Percentiles rank a stretch among this genome's conserved stretches.
These are phyloP conservation scores for Lasioglossum figueresi DNA, from an alignment of 2,888 invertebrate species.

Conservation along the genomic window DNA sequence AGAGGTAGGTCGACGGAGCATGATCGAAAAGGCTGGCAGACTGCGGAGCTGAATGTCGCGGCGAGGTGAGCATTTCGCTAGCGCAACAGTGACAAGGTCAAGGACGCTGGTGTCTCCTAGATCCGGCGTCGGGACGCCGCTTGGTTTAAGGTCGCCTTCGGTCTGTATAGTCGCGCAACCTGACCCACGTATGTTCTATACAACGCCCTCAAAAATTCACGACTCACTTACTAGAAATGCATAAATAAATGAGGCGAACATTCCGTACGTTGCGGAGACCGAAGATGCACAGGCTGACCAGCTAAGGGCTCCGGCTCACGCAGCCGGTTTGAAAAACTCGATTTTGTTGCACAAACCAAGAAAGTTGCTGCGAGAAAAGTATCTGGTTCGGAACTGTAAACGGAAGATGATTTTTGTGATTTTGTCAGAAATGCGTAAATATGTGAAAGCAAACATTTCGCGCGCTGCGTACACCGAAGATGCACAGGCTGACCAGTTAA, in stretches of 20 bases:
- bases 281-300: not conserved
- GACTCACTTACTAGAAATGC: not conserved
- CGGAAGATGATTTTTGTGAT: too few species aligned
- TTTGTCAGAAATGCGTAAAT: slow-evolving; percentile 12
- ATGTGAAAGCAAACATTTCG: not conserved
- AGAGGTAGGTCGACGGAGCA: slow-evolving; percentile 20
- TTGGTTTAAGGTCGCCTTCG: slow-evolving; percentile 62
- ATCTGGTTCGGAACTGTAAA: not conserved
- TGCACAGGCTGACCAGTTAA: not conserved
- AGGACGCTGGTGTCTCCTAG: slow-evolving; percentile 63
- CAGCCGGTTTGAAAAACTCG: not conserved
- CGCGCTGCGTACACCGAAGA: not conserved
- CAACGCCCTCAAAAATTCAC: not conserved
- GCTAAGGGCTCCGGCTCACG: not conserved
- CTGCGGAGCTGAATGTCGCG: slow-evolving; percentile 45
- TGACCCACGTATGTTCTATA: not conserved
- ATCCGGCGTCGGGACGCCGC: slow-evolving; percentile 58
- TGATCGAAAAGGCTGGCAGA: slow-evolving; percentile 47
- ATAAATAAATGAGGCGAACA: not conserved
- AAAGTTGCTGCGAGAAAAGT: not conserved
- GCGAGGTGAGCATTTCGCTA: slow-evolving; percentile 44
- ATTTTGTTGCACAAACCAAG: not conserved
- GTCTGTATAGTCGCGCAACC: not conserved
- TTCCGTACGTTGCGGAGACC: not conserved
- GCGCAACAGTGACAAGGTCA: slow-evolving; percentile 67